Base-by-base conservation (phyloP, 2,888 invertebrate genomes). In the Scaptomyza flava region DNA sequence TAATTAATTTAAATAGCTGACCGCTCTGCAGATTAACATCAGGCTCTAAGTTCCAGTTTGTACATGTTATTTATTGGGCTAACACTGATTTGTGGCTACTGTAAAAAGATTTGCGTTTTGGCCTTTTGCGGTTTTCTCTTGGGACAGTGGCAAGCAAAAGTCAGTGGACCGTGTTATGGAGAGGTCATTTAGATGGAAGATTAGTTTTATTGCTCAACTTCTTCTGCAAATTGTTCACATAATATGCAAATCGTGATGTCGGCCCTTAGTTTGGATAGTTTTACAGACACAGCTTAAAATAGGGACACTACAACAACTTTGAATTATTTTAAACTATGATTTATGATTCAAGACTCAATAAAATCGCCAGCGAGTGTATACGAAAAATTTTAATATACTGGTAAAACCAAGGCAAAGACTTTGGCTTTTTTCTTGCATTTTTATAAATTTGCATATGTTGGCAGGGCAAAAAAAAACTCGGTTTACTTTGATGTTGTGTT, bases 121-220 rank as follows among this genome's bases (percentile, higher is more conserved):
- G 45, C 54, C 57, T 54, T 53, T 56, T 78, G 77, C 62, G 86
- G 76, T 60, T 81, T 64, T 34, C 53, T 17, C 43, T 45, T 8
- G 48, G 43, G 14, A 74, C 73, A 74, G 74, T 74, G 42, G 62
- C 62, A 45, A 69, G 41, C 79, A 68, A 68, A 65, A 84, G 69
- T 68, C 87, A 69, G 80, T 85, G 67, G 72, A 72, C 81, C 81
- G 70, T 87, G 69, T 46, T 72, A 38, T 38, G 33, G 48, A 56
- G 68, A 68, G 71, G 79, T 81, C 89, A 84, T 84, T 89, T 84
- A 84, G 84, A 84, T 84, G 87, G 68, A 12, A 84, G 84, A 84
- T 84, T 84, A 89, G 72, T 81, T 89, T 84, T 89, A 89, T 89
- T 74, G 89, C 70, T 56, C 70, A 87, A 77, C 81, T 80, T 77